Percentiles rank a stretch among this genome's conserved stretches.
phyloP scores from a whole-genome alignment of 1,140 invertebrate species.

The Carposina sasakii region DNA sequence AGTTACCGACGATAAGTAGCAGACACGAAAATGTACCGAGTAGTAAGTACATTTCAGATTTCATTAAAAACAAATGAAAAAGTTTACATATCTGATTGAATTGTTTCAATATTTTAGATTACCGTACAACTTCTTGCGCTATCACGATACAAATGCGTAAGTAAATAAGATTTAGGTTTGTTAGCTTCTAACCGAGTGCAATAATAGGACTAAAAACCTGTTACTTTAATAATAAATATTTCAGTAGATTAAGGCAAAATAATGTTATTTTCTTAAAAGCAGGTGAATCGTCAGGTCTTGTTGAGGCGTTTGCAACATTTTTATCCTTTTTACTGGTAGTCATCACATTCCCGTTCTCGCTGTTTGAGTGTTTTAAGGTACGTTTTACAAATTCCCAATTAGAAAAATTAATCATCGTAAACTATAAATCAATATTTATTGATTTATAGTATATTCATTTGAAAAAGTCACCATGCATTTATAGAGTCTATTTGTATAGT shows the following conservation, averaged over 20 bases:
- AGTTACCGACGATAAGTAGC: slow-evolving; percentile 50
- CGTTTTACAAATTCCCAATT: slow-evolving; percentile 6
- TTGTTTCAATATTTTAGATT: slow-evolving; percentile 60
- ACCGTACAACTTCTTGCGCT: slow-evolving; percentile 65
- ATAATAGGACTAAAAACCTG: too few relatives aligned
- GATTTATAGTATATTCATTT: neutral
- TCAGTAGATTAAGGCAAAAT: too few relatives aligned
- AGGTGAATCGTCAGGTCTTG: slow-evolving; percentile 75
- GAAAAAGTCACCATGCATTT: neutral
- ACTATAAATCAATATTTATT: neutral
- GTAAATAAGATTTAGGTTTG: slow-evolving; percentile 34
- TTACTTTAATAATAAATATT: too few relatives aligned
- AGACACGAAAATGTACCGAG: slow-evolving; percentile 61
- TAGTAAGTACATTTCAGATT: slow-evolving; percentile 51
- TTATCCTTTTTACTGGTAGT: slow-evolving; percentile 85
- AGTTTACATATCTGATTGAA: slow-evolving; percentile 18
- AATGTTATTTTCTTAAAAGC: slow-evolving; percentile 23
- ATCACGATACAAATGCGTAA: slow-evolving; percentile 69
- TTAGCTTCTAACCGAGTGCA: slow-evolving; percentile 18
- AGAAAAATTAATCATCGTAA: slow-evolving; percentile 4
- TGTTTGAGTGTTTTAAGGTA: slow-evolving; percentile 88
- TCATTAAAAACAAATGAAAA: slow-evolving; percentile 15
- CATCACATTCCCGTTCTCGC: slow-evolving; percentile 87
- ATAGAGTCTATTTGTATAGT: too few relatives aligned
- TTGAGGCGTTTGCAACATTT: slow-evolving; percentile 87